Conservation (phyloP, 2,113 vertebrate species). For the Melospiza melodia region DNA sequence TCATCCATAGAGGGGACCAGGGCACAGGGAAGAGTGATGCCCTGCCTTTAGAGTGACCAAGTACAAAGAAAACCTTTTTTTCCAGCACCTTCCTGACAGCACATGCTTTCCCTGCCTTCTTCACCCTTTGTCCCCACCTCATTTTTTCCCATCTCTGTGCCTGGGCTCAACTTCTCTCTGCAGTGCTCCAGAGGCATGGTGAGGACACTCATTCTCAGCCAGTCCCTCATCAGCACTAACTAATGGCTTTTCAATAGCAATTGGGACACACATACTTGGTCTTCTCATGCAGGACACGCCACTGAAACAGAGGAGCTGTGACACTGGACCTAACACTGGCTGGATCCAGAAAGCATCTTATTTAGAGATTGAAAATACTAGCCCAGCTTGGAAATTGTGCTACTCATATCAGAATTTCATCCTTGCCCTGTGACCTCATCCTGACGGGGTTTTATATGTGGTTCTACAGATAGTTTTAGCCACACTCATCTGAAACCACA, state of each 20-base stretch:
- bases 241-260: neutral
- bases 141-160: neutral
- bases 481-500: neutral
- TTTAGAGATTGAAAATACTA: neutral
- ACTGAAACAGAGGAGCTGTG: neutral
- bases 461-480: neutral
- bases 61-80: neutral
- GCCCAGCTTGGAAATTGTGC: neutral
- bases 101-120: neutral
- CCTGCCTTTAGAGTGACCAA: neutral
- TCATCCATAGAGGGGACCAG: neutral
- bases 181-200: neutral
- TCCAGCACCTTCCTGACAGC: neutral
- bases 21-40: neutral
- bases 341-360: neutral
- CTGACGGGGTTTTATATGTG: neutral
- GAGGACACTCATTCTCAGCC: neutral
- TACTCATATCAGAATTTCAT: neutral
- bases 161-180: neutral
- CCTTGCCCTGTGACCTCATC: neutral
- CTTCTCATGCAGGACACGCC: fast-evolving
- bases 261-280: neutral
- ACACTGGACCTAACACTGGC: fast-evolving
- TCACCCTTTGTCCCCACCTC: neutral
- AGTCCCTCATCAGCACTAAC: neutral